Percentiles rank a stretch among this genome's conserved stretches.
Conservation (phyloP, 2,113 vertebrate genomes). For the Noturus placidus region DNA sequence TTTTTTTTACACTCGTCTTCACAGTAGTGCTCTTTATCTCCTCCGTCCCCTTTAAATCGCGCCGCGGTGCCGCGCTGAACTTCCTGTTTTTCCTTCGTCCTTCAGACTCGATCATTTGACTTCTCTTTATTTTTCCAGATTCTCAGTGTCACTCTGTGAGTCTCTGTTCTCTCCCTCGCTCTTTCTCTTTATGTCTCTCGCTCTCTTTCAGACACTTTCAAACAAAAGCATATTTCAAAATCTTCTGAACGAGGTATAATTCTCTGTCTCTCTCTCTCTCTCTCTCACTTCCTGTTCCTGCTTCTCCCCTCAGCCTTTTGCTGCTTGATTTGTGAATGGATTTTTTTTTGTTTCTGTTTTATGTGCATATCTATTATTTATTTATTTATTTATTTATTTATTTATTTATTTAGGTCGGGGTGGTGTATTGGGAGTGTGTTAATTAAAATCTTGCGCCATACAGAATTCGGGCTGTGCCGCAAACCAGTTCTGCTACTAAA, state of each 20-base stretch:
- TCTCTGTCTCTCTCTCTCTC: constrained; percentile 53
- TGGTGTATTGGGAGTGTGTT: background rate
- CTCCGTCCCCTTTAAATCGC: background rate
- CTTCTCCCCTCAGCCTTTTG: background rate
- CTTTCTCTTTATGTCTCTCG: constrained; percentile 56
- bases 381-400: background rate
- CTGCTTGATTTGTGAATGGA: constrained; percentile 20
- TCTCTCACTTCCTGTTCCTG: background rate
- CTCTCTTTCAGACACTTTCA: constrained; percentile 89
- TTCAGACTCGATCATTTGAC: constrained; percentile 10
- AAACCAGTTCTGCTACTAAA: too few species aligned
- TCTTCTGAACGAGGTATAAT: constrained; percentile 84
- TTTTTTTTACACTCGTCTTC: background rate
- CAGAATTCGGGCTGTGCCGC: background rate
- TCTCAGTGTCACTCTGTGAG: constrained; percentile 50
- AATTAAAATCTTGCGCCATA: background rate
- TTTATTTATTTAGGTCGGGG: background rate
- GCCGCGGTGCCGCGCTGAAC: background rate
- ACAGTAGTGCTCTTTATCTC: background rate
- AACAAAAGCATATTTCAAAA: constrained; percentile 90
- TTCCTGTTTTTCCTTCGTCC: background rate
- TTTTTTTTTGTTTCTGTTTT: constrained; percentile 1
- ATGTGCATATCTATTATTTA: too few species aligned
- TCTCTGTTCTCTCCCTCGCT: constrained; percentile 60
- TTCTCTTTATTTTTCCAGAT: constrained; percentile 49